Conservation (phyloP, 2,888 invertebrate species). For the Drosophila fulvimacula region DNA sequence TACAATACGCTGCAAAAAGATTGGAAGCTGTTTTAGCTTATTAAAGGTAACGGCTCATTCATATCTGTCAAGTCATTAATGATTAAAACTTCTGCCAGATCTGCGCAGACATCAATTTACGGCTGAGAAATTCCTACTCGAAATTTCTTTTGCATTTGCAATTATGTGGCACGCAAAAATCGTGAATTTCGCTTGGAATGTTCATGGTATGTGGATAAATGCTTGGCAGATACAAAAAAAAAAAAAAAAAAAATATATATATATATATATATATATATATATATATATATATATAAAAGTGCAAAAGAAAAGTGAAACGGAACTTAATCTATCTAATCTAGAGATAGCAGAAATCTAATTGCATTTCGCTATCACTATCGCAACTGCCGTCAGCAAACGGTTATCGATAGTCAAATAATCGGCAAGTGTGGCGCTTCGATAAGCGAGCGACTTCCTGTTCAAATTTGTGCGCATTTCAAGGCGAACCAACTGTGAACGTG, state of each 20-base stretch:
- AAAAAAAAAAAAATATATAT: too few relatives aligned
- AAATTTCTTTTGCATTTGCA: slow-evolving; percentile 1
- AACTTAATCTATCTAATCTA: neutral
- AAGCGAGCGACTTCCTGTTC: slow-evolving; percentile 3
- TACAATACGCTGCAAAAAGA: too few relatives aligned
- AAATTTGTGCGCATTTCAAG: neutral
- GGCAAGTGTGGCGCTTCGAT: neutral
- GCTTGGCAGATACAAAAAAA: neutral
- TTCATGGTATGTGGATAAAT: slow-evolving; percentile 10
- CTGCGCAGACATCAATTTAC: neutral
- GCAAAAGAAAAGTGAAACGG: neutral
- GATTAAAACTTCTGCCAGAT: neutral
- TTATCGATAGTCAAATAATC: slow-evolving; percentile 9
- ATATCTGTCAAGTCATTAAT: neutral
- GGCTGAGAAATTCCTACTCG: slow-evolving; percentile 9
- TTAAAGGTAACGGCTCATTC: neutral
- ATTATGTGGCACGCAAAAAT: slow-evolving; percentile 8
- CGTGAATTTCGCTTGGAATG: slow-evolving; percentile 9
- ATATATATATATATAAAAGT: too few relatives aligned
- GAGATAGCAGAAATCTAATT: slow-evolving; percentile 10
- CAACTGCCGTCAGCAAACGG: neutral
- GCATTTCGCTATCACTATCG: neutral
- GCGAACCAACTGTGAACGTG: neutral
- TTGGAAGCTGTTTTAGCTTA: too few relatives aligned
- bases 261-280: too few relatives aligned